Percentiles rank a stretch among this genome's conserved stretches.
Conservation (phyloP, 1,140 invertebrate genomes). For the Drosophila triauraria region DNA sequence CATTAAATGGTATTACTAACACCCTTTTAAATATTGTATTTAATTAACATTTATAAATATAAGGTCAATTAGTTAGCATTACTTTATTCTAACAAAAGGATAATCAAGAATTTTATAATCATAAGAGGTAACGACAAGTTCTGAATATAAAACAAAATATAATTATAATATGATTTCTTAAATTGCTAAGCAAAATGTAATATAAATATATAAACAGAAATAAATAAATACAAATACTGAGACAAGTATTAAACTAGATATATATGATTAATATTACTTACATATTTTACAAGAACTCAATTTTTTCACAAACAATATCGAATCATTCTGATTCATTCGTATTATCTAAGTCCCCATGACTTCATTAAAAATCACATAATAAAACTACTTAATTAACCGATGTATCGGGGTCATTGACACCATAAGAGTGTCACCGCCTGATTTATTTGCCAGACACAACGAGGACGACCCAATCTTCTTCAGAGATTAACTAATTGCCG, state of each 20-base stretch:
- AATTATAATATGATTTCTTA: too few relatives aligned
- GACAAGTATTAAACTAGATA: too few relatives aligned
- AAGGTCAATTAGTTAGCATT: too few relatives aligned
- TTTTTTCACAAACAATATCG: not conserved
- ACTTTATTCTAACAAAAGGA: too few relatives aligned
- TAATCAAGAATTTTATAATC: too few relatives aligned
- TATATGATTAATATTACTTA: not conserved
- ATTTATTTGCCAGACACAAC: constrained; percentile 19
- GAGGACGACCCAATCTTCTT: constrained; percentile 17
- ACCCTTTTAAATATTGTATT: not conserved
- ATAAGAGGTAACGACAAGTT: too few relatives aligned
- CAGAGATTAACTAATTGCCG: constrained; percentile 42
- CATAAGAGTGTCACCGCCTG: not conserved
- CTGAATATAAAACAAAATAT: too few relatives aligned
- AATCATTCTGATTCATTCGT: too few relatives aligned
- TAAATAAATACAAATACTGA: too few relatives aligned
- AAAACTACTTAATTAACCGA: not conserved
- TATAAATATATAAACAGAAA: too few relatives aligned
- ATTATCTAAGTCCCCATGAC: not conserved
- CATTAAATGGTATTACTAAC: not conserved
- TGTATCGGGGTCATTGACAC: constrained; percentile 1
- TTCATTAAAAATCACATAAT: constrained; percentile 2
- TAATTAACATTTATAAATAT: too few relatives aligned
- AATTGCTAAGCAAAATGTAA: too few relatives aligned
- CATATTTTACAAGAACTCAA: not conserved